These are phyloP conservation scores for Sussaba pulchella DNA, from an alignment of 2,888 invertebrate genomes.

Conservation along the genomic window DNA sequence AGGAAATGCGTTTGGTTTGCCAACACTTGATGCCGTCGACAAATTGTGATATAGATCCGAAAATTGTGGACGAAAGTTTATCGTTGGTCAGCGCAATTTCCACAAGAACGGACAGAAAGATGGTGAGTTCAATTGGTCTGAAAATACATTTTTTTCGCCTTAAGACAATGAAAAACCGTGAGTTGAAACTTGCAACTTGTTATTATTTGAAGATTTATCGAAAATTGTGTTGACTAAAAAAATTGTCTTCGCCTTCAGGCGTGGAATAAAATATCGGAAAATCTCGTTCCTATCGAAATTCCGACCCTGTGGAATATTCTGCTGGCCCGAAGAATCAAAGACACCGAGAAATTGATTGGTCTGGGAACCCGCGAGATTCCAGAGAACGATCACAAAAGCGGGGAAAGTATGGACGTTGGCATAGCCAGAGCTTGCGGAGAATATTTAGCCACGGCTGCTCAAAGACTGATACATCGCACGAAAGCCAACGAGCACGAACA, in stretches of 20 bases:
- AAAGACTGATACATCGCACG: conserved; percentile 68
- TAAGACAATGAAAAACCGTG: too few relatives aligned
- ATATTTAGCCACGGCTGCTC: conserved; percentile 73
- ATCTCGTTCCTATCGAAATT: conserved; percentile 73
- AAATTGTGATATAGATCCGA: conserved; percentile 73
- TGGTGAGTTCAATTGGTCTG: conserved; percentile 68
- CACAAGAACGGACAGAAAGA: conserved; percentile 75
- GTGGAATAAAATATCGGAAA: conserved; percentile 73
- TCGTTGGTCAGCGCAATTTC: conserved; percentile 74
- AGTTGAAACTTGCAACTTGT: too few relatives aligned
- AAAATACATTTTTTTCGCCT: too few relatives aligned
- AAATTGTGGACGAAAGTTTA: conserved; percentile 74
- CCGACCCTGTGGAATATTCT: conserved; percentile 77
- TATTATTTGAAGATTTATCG: background rate
- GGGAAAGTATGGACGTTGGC: conserved; percentile 71
- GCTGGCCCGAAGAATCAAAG: conserved; percentile 72
- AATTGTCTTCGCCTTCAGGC: conserved; percentile 70
- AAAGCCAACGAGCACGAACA: conserved; percentile 69
- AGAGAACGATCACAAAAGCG: conserved; percentile 33
- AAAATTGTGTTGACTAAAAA: conserved; percentile 13
- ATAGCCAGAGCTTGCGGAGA: conserved; percentile 75
- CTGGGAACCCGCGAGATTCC: conserved; percentile 68
- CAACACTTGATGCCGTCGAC: conserved; percentile 76
- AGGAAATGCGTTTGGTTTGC: conserved; percentile 77
- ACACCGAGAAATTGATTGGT: conserved; percentile 74